Evolutionary conservation across 2,888 invertebrate genomes (phyloP).

Genomic region (Platycheirus albimanus): DNA sequence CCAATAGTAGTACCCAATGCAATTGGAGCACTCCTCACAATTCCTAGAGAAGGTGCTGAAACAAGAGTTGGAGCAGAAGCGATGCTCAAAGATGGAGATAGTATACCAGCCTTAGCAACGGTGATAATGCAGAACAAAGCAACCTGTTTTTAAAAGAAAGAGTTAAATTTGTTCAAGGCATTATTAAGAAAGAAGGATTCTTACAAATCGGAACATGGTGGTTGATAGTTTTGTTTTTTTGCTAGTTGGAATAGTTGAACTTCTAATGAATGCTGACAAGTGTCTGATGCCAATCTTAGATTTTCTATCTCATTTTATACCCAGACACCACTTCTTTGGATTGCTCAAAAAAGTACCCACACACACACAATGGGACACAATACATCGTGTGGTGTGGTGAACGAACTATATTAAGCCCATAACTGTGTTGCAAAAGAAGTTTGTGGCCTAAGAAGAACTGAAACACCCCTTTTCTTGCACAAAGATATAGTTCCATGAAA

Average conservation of each 20-base stretch:
- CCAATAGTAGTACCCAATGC: constrained; percentile 21
- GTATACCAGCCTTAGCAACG: constrained; percentile 49
- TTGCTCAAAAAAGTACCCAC: too few species aligned
- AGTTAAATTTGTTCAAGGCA: not conserved
- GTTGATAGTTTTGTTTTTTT: not conserved
- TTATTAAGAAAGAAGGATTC: not conserved
- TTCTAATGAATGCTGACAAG: constrained; percentile 26
- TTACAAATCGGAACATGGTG: constrained; percentile 58
- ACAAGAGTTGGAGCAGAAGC: constrained; percentile 43
- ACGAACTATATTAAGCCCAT: too few species aligned
- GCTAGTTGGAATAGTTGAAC: not conserved
- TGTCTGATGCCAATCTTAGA: constrained; percentile 29
- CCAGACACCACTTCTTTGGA: too few species aligned
- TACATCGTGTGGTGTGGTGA: too few species aligned
- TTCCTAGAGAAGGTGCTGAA: constrained; percentile 14
- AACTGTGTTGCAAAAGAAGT: not conserved
- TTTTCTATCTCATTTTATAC: constrained; percentile 34
- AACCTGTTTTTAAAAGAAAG: constrained; percentile 15
- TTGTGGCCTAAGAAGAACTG: not conserved
- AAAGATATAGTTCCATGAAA: too few species aligned
- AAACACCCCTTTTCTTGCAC: too few species aligned
- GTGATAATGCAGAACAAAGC: constrained; percentile 46
- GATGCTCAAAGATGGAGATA: constrained; percentile 34
- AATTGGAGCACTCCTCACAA: constrained; percentile 32
- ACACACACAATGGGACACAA: too few species aligned